Conservation (phyloP, 2,888 invertebrate species). For the Aphidius colemani region DNA sequence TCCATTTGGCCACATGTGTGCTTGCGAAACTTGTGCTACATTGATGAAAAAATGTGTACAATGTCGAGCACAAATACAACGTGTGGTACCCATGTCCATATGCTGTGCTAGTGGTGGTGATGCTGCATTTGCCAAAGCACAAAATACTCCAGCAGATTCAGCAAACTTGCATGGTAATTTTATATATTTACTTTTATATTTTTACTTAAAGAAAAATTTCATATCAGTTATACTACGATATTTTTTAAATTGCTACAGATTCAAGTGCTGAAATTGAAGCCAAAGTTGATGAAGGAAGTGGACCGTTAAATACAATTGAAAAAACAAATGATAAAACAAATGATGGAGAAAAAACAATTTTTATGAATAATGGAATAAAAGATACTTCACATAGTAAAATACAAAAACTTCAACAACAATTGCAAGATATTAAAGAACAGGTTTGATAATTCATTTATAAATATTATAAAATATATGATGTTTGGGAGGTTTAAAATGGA, state of each 20-base stretch:
- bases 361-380: constrained; percentile 72
- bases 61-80: constrained; percentile 86
- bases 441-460: constrained; percentile 59
- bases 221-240: background rate
- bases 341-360: constrained; percentile 53
- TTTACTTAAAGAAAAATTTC: background rate
- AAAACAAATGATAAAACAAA: constrained; percentile 14
- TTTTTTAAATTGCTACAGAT: constrained; percentile 47
- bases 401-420: constrained; percentile 88
- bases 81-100: constrained; percentile 65
- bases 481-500: too few relatives aligned
- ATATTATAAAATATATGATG: too few relatives aligned
- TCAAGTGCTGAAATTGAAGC: constrained; percentile 62
- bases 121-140: constrained; percentile 48
- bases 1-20: constrained; percentile 95
- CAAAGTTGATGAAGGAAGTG: constrained; percentile 60
- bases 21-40: constrained; percentile 86
- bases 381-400: constrained; percentile 77
- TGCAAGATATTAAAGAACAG: constrained; percentile 97
- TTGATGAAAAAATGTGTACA: constrained; percentile 98
- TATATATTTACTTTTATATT: constrained; percentile 8
- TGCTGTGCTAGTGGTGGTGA: constrained; percentile 62
- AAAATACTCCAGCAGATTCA: constrained; percentile 45
- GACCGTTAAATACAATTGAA: constrained; percentile 44
- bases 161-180: constrained; percentile 11